These are phyloP conservation scores for Phanerotoma sp. DNA, from an alignment of 2,888 invertebrate genomes.

Conservation along the genomic window DNA sequence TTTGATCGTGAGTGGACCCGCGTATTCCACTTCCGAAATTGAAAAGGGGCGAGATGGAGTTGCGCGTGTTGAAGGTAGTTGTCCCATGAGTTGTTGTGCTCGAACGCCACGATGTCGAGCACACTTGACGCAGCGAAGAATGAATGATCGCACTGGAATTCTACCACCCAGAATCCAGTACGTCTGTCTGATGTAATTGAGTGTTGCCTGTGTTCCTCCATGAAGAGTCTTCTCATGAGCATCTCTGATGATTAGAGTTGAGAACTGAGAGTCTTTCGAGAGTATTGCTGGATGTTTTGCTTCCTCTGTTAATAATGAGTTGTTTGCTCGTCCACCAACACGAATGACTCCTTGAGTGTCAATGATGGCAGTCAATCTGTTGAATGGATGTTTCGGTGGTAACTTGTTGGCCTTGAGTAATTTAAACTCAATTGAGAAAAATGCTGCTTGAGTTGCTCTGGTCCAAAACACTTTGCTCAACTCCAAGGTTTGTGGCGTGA, in stretches of 20 bases:
- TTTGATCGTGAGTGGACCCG: slow-evolving; percentile 4
- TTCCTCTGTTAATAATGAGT: slow-evolving; percentile 1
- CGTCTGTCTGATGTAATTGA: slow-evolving; percentile 7
- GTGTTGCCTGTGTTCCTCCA: slow-evolving; percentile 26
- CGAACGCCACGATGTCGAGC: slow-evolving; percentile 5
- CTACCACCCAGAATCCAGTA: slow-evolving; percentile 27
- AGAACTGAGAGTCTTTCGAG: slow-evolving; percentile 2
- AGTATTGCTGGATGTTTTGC: slow-evolving; percentile 10
- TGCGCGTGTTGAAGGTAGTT: slow-evolving; percentile 9
- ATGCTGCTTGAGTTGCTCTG: too few species aligned
- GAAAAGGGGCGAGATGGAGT: slow-evolving; percentile 14
- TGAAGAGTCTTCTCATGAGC: slow-evolving; percentile 25
- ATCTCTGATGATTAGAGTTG: slow-evolving; percentile 12
- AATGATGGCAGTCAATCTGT: slow-evolving; percentile 8
- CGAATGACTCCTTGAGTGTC: slow-evolving; percentile 4
- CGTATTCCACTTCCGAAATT: slow-evolving; percentile 14
- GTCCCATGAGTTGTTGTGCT: slow-evolving; percentile 26
- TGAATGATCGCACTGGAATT: slow-evolving; percentile 14
- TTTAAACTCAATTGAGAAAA: too few species aligned
- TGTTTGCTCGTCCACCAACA: slow-evolving; percentile 14
- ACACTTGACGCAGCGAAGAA: slow-evolving; percentile 13
- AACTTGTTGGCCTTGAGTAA: neutral
- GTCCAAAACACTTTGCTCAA: too few species aligned
- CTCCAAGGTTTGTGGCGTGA: too few species aligned
- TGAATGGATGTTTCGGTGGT: slow-evolving; percentile 4